phyloP scores from a whole-genome alignment of 2,888 invertebrate genomes.

The Acleris literana region DNA sequence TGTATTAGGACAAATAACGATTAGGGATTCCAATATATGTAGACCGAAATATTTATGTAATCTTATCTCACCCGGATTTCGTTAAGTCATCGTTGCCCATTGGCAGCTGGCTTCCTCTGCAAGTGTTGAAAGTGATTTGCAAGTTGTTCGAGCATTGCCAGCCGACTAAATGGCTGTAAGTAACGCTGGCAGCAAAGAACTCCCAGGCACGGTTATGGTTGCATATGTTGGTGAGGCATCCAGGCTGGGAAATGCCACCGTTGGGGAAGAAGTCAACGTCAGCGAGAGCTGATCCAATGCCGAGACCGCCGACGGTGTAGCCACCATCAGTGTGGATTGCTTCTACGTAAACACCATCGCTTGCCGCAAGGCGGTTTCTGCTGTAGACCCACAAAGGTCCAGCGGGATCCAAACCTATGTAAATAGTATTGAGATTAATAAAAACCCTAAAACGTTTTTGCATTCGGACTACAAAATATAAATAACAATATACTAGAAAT shows the following conservation, averaged over 20 bases:
- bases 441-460: too few relatives aligned
- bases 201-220: constrained; percentile 60
- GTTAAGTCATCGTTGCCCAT: constrained; percentile 58
- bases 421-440: too few relatives aligned
- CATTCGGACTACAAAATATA: too few relatives aligned
- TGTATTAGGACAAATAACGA: too few relatives aligned
- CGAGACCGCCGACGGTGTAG: constrained; percentile 70
- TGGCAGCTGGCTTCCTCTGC: constrained; percentile 46
- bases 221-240: constrained; percentile 53
- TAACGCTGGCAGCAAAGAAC: constrained; percentile 53
- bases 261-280: constrained; percentile 84
- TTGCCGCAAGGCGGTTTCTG: constrained; percentile 25
- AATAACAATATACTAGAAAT: too few relatives aligned
- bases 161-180: constrained; percentile 53
- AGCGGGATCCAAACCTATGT: constrained; percentile 68
- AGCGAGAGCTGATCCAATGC: constrained; percentile 74
- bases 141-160: constrained; percentile 45
- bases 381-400: constrained; percentile 61
- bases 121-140: constrained; percentile 50
- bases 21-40: too few relatives aligned
- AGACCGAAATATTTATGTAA: too few relatives aligned
- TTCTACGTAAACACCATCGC: constrained; percentile 47
- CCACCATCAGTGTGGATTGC: constrained; percentile 43
- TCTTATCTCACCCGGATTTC: constrained; percentile 55
- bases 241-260: constrained; percentile 66